A percentile compares a stretch with the other conserved stretches of the same genome.
Evolutionary conservation across 2,888 invertebrate species (phyloP).

Genomic region (Marronus borbonicus): DNA sequence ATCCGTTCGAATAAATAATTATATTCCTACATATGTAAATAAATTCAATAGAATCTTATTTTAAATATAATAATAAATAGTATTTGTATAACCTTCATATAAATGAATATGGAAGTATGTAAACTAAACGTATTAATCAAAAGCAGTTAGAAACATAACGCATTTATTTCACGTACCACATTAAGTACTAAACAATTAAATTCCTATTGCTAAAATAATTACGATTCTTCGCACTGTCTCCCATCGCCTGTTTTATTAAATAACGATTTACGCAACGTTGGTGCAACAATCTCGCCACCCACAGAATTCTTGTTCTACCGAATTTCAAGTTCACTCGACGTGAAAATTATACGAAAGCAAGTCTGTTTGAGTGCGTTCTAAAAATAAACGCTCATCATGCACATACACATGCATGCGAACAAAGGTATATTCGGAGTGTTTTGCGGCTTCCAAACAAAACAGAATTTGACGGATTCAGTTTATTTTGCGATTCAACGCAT

Average conservation of each 20-base stretch:
- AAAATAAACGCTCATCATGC: conserved; percentile 32
- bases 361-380: conserved; percentile 32
- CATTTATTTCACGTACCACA: no score
- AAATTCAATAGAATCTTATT: no score
- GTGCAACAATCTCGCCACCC: conserved; percentile 11
- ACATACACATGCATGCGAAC: conserved; percentile 1
- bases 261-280: conserved; percentile 20
- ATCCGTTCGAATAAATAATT: no score
- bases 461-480: conserved; percentile 34
- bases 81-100: no score
- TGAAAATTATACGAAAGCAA: conserved; percentile 45
- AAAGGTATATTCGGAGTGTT: conserved; percentile 1
- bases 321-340: conserved; percentile 45
- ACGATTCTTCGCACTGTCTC: not conserved
- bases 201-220: not conserved
- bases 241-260: not conserved
- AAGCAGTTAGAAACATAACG: no score
- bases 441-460: conserved; percentile 22
- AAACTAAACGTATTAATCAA: no score
- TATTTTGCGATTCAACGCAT: conserved; percentile 23
- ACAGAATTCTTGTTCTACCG: conserved; percentile 13
- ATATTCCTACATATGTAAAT: no score
- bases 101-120: no score
- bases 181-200: no score
- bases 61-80: no score